These are phyloP conservation scores for Bagarius yarrelli DNA, from an alignment of 2,113 vertebrate genomes.

Conservation along the genomic window DNA sequence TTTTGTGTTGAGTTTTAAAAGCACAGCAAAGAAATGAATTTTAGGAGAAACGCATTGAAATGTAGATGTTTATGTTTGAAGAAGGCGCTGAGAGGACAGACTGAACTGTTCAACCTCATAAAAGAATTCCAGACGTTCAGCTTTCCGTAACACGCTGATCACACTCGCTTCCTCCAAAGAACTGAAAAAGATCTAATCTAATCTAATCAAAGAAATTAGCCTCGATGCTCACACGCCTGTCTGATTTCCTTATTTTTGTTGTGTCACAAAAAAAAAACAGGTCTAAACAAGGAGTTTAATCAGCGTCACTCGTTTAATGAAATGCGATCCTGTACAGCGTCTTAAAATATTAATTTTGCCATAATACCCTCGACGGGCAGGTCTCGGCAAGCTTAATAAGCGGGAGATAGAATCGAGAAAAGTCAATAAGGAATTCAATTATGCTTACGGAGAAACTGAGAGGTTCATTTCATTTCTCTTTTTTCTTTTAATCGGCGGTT, in stretches of 20 bases:
- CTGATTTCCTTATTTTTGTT: conserved; percentile 60
- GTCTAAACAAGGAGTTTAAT: conserved; percentile 71
- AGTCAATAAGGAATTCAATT: conserved; percentile 76
- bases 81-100: conserved; percentile 66
- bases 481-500: conserved; percentile 17
- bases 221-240: conserved; percentile 56
- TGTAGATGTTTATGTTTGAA: no score
- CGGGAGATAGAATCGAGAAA: conserved; percentile 72
- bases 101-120: neutral
- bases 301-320: conserved; percentile 66
- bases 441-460: conserved; percentile 62
- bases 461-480: conserved; percentile 23
- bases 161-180: neutral
- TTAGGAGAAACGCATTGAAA: no score
- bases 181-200: neutral
- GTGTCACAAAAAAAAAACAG: conserved; percentile 51
- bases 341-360: conserved; percentile 73
- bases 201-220: conserved; percentile 51
- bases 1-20: no score
- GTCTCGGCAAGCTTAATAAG: conserved; percentile 69
- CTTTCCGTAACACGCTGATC: neutral
- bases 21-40: no score
- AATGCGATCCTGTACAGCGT: conserved; percentile 65
- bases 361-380: conserved; percentile 71
- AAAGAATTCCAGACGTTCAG: neutral